Evolutionary conservation across 2,888 invertebrate species (phyloP).

Genomic region (Lucinisca nassula): DNA sequence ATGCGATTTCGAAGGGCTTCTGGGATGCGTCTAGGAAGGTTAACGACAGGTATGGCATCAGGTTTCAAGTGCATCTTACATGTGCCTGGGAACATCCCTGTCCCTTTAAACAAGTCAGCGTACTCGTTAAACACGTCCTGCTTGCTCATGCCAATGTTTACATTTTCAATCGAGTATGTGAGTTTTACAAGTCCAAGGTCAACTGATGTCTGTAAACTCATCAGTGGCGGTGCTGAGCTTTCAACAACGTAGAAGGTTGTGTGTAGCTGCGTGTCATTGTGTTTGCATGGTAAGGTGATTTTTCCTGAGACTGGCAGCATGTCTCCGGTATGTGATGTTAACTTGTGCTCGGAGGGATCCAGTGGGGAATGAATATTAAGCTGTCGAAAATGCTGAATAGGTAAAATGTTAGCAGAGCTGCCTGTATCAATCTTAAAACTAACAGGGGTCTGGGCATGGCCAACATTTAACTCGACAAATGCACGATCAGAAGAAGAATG

Average conservation of each 20-base stretch:
- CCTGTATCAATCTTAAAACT: too few relatives aligned
- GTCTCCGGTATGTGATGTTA: constrained; percentile 14
- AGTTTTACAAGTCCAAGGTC: constrained; percentile 9
- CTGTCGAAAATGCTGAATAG: neutral
- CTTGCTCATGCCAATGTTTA: neutral
- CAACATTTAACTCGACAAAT: too few relatives aligned
- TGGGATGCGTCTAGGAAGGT: constrained; percentile 30
- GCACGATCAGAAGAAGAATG: neutral
- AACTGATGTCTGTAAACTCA: constrained; percentile 11
- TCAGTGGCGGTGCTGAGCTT: constrained; percentile 1
- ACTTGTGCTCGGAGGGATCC: too few relatives aligned
- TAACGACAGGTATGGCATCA: constrained; percentile 29
- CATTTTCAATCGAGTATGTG: constrained; percentile 22
- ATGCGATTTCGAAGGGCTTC: constrained; percentile 28
- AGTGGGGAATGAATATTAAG: neutral
- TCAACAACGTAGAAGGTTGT: constrained; percentile 19
- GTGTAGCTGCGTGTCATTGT: neutral
- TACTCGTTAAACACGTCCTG: neutral
- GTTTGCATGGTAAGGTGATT: neutral
- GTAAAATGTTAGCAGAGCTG: neutral
- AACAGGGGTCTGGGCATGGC: too few relatives aligned
- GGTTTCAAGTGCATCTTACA: constrained; percentile 13
- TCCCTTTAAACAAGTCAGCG: constrained; percentile 12
- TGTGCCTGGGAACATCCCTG: constrained; percentile 19
- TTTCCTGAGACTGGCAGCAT: neutral